Evolutionary conservation across 2,888 invertebrate species (phyloP), one percentile per base, ranked within the genome.

Genomic region (Ischnura elegans): DNA sequence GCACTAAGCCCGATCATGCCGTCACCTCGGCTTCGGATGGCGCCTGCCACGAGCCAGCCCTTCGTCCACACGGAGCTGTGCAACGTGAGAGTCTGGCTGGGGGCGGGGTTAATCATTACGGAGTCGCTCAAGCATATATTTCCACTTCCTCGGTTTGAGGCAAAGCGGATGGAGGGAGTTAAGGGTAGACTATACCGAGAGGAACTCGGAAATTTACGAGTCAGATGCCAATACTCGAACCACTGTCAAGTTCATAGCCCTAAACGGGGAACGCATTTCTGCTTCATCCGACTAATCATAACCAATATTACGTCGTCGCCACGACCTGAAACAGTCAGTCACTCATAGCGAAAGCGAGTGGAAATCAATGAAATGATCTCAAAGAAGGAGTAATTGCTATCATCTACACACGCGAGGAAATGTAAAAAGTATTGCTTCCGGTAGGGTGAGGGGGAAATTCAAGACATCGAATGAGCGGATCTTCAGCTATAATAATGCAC

Each of bases 81-180:
- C 10, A 29, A 76, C 76, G 76, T 76, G 76, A 76, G 29, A 76
- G 76, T 36, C 21, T 0, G 10, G 25, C 13, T 10, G 25, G 76
- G 76, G 76, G 36, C 76, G 29, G 29, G 76, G 76, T 76, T 36
- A n/a, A 76, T 76, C 76, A 76, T 76, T 76, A 76, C 36, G 76
- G 76, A n/a, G 36, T 76, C 76, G 36, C 76, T 76, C 76, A 36
- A 76, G 76, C 76, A 76, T 76, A 76, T 76, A 76, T 76, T 29
- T 76, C 76, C 76, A 76, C 76, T 76, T 76, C 76, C 76, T 76
- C 76, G 76, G 76, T 76, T 76, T 76, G 76, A 76, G 76, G 25
- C 29, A 36, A n/a, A 76, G 76, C 76, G 76, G 76, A 76, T 76
- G 76, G 25, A n/a, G 76, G n/a, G 76, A 76, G 76, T 76, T 76